Evolutionary conservation across 2,888 invertebrate species (phyloP).

Genomic region (Eudasyphora cyanicolor): DNA sequence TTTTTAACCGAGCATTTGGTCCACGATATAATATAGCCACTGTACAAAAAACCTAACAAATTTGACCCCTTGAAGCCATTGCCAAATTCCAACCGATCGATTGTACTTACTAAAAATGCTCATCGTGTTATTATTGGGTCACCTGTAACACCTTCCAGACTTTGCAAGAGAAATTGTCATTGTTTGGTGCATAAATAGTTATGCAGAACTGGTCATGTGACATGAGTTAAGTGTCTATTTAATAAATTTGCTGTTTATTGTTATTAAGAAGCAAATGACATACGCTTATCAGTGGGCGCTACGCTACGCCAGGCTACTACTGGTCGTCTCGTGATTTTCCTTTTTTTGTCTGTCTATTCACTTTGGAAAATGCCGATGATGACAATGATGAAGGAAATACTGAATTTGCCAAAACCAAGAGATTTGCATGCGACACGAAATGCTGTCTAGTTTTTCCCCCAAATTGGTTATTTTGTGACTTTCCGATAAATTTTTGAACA

Average conservation of each 20-base stretch:
- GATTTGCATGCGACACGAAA: conserved; percentile 57
- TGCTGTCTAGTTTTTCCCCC: background rate
- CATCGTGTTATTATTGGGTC: no score
- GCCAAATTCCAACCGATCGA: no score
- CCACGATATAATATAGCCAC: no score
- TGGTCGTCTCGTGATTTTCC: conserved; percentile 62
- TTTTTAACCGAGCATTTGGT: no score
- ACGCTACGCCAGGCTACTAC: no score
- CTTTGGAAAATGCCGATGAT: background rate
- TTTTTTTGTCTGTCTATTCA: background rate
- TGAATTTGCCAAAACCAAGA: conserved; percentile 24
- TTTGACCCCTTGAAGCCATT: no score
- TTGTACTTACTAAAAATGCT: no score
- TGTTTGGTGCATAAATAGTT: conserved; percentile 39
- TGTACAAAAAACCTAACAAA: no score
- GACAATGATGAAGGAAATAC: conserved; percentile 19
- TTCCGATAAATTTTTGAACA: background rate
- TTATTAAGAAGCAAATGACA: conserved; percentile 72
- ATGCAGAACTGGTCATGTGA: background rate
- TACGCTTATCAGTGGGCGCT: conserved; percentile 74
- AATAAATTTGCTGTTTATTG: conserved; percentile 77
- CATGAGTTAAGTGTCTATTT: conserved; percentile 70
- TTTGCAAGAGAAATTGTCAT: conserved; percentile 31
- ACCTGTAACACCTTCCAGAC: no score
- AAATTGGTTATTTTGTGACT: conserved; percentile 10